Percentiles rank a stretch among this genome's conserved stretches.
phyloP scores from a whole-genome alignment of 1,140 invertebrate species.

The Triops cancriformis region DNA sequence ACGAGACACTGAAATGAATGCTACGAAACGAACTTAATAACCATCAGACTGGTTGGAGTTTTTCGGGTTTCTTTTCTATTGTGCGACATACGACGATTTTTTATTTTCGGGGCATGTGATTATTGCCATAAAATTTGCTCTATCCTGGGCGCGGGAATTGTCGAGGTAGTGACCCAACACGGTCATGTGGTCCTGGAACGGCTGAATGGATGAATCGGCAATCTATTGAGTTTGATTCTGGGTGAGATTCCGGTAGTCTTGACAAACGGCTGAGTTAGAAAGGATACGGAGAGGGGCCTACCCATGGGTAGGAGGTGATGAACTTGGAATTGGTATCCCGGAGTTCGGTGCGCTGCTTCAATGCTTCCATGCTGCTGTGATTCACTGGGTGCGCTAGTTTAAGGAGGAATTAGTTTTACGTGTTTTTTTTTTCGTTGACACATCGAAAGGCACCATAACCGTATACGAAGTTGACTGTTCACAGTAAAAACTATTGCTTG shows the following conservation, averaged over 20 bases:
- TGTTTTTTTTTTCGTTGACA: slow-evolving; percentile 24
- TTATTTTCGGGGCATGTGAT: neutral
- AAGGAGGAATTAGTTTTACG: slow-evolving; percentile 7
- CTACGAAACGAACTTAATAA: neutral
- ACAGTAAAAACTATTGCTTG: slow-evolving; percentile 7
- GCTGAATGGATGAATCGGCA: neutral
- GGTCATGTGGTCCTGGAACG: slow-evolving; percentile 7
- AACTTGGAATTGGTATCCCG: neutral
- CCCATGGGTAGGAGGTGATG: neutral
- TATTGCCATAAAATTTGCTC: slow-evolving; percentile 11
- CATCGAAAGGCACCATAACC: slow-evolving; percentile 24
- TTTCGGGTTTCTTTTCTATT: neutral
- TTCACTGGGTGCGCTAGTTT: neutral
- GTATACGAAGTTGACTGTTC: slow-evolving; percentile 20
- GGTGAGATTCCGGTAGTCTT: neutral
- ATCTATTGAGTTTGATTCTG: neutral
- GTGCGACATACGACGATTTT: neutral
- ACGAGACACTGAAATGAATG: neutral
- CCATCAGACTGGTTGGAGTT: neutral
- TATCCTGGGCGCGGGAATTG: neutral
- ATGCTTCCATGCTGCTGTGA: neutral
- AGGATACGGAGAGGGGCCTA: neutral
- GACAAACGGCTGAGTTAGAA: slow-evolving; percentile 2
- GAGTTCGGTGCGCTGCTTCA: neutral
- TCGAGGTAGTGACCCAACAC: slow-evolving; percentile 4